phyloP scores from a whole-genome alignment of 2,113 vertebrate species.

The Brachypteracias leptosomus region DNA sequence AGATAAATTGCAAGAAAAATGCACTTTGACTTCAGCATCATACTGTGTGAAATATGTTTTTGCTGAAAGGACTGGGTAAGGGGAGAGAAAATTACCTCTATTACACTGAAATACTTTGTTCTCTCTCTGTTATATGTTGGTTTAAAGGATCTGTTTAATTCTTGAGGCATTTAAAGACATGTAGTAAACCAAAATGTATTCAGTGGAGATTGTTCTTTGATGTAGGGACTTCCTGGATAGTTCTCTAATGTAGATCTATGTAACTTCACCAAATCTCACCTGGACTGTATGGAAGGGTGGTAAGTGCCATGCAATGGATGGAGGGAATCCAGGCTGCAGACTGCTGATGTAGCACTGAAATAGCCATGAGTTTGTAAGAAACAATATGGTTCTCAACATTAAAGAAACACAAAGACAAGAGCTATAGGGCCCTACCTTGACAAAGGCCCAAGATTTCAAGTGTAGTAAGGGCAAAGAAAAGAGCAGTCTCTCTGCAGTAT shows the following conservation, averaged over 20 bases:
- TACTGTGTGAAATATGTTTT: background rate
- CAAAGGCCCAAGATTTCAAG: background rate
- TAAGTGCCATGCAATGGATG: background rate
- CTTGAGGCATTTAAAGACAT: background rate
- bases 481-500: background rate
- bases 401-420: background rate
- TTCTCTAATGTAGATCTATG: background rate
- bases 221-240: background rate
- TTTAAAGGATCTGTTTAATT: background rate
- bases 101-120: background rate
- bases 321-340: background rate
- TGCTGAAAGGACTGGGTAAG: background rate
- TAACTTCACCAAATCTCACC: background rate
- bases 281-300: background rate
- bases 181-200: background rate
- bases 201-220: background rate
- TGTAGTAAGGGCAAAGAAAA: background rate
- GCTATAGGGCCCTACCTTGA: background rate
- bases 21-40: conserved; percentile 19
- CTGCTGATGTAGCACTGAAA: background rate
- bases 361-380: background rate
- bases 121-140: background rate
- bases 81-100: background rate
- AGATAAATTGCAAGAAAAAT: conserved; percentile 59
- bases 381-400: background rate